phyloP scores from a whole-genome alignment of 2,797 vertebrate species.

The Sternarchorhynchus goeldii region DNA sequence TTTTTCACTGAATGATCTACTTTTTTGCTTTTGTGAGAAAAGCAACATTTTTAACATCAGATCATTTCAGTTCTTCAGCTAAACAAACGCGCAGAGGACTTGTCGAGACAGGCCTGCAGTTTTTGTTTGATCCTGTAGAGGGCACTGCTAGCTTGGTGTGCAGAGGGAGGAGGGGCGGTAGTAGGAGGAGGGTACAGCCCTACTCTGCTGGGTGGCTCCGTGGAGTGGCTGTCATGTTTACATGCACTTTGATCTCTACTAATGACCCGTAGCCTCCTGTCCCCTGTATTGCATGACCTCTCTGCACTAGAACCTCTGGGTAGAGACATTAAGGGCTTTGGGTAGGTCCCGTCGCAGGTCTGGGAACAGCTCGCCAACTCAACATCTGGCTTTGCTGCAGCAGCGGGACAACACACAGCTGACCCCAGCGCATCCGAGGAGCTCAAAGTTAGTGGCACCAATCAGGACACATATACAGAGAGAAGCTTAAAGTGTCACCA shows the following conservation, averaged over 20 bases:
- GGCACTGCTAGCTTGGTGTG: constrained; percentile 38
- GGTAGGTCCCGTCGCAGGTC: neutral
- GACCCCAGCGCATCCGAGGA: neutral
- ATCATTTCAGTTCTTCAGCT: neutral
- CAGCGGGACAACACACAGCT: neutral
- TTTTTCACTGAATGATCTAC: no score
- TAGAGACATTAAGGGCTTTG: no score
- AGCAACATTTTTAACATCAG: no score
- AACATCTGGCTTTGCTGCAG: neutral
- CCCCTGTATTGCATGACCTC: neutral
- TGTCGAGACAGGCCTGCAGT: neutral
- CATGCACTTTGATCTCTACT: constrained; percentile 58
- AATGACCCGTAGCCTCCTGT: constrained; percentile 50
- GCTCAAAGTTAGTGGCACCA: no score
- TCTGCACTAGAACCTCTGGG: neutral
- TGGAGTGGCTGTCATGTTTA: constrained; percentile 44
- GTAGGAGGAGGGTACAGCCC: neutral
- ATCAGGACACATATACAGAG: no score
- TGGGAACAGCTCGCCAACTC: neutral
- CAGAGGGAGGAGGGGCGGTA: neutral
- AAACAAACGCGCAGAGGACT: no score
- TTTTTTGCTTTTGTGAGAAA: no score
- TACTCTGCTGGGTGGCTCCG: constrained; percentile 34
- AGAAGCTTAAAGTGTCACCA: no score
- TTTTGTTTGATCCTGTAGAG: constrained; percentile 26